These are phyloP conservation scores for Coelopa pilipes DNA, from an alignment of 2,888 invertebrate genomes.

Conservation along the genomic window DNA sequence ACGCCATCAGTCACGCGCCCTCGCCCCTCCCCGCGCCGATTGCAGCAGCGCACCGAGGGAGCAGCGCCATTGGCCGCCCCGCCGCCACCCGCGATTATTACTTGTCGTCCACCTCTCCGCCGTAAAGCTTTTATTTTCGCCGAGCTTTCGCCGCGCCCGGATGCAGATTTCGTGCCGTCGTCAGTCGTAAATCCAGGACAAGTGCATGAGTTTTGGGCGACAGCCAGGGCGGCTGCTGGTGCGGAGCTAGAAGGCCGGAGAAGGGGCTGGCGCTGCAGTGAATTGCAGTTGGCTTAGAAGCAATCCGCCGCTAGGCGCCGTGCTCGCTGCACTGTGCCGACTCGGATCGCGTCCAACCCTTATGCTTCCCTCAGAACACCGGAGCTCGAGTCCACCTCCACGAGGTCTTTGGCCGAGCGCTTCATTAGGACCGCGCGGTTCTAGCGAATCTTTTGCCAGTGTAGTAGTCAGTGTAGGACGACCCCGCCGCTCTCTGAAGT, in stretches of 20 bases:
- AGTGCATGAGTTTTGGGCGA: too few species aligned
- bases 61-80: neutral
- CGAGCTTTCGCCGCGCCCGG: constrained; percentile 4
- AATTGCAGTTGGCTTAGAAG: constrained; percentile 29
- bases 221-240: neutral
- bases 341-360: neutral
- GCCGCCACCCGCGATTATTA: neutral
- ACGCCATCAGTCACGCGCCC: neutral
- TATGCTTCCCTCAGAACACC: neutral
- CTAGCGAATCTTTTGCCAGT: too few species aligned
- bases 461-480: neutral
- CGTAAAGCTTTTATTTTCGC: constrained; percentile 19
- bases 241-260: neutral
- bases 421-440: too few species aligned
- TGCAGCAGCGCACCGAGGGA: neutral
- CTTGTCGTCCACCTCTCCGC: constrained; percentile 8
- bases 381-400: neutral
- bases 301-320: constrained; percentile 5
- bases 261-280: constrained; percentile 7
- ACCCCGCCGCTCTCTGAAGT: neutral
- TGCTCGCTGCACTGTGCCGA: neutral
- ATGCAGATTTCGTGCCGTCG: constrained; percentile 1
- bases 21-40: neutral
- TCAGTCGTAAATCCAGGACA: constrained; percentile 2
- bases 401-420: neutral